Conservation (phyloP, 2,113 vertebrate genomes). For the Salvelinus fontinalis region DNA sequence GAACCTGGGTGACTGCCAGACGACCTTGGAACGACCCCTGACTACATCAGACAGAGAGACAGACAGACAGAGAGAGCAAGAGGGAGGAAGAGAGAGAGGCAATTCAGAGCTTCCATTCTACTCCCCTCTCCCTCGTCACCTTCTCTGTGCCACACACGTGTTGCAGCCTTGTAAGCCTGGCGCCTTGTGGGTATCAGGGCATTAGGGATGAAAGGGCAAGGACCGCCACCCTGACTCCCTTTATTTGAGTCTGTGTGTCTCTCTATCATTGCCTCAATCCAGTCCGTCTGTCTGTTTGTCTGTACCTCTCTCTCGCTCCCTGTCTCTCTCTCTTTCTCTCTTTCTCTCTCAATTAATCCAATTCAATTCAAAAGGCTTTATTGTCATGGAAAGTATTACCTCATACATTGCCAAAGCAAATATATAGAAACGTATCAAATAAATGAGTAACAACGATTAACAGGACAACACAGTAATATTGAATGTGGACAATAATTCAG, state of each 20-base stretch:
- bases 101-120: conserved; percentile 11
- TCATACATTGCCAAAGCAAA: no score
- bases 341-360: no score
- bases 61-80: background rate
- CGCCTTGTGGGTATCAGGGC: conserved; percentile 7
- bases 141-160: background rate
- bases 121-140: background rate
- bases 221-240: background rate
- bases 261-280: background rate
- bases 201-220: background rate
- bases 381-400: no score
- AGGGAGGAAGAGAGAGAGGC: background rate
- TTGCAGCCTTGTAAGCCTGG: background rate
- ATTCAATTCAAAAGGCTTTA: no score
- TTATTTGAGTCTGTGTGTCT: background rate
- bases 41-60: background rate
- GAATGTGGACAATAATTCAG: no score
- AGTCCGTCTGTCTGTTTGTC: background rate
- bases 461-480: no score
- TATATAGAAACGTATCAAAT: no score
- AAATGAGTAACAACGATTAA: no score
- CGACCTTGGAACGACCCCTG: conserved; percentile 27
- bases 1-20: conserved; percentile 35
- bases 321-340: no score
- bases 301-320: no score